phyloP scores from a whole-genome alignment of 1,140 invertebrate genomes.

The Aphelenchoides besseyi region DNA sequence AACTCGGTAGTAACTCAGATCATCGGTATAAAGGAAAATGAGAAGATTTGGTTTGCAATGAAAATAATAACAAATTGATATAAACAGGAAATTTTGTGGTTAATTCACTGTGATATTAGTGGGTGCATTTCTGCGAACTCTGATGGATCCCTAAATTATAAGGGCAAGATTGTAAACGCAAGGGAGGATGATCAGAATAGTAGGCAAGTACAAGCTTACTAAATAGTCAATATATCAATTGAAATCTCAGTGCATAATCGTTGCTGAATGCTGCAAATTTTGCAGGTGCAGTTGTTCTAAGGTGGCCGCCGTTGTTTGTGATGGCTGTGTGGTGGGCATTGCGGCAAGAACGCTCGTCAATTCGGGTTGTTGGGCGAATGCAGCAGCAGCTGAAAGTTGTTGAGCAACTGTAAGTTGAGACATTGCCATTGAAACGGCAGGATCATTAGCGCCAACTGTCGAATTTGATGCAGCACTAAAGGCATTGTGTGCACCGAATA shows the following conservation, averaged over 20 bases:
- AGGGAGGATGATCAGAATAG: too few species aligned
- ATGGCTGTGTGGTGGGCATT: not conserved
- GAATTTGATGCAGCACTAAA: not conserved
- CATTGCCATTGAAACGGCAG: not conserved
- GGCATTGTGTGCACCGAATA: constrained; percentile 2
- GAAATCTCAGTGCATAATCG: constrained; percentile 22
- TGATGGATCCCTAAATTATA: too few species aligned
- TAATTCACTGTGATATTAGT: too few species aligned
- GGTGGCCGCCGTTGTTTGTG: not conserved
- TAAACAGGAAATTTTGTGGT: too few species aligned
- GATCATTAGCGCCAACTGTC: not conserved
- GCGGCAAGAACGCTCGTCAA: not conserved
- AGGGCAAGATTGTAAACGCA: too few species aligned
- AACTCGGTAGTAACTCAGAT: too few species aligned
- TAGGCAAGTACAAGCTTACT: too few species aligned
- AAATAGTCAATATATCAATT: too few species aligned
- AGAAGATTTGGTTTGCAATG: too few species aligned
- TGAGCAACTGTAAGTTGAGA: constrained; percentile 4
- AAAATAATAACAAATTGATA: too few species aligned
- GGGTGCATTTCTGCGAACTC: too few species aligned
- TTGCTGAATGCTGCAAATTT: constrained; percentile 8
- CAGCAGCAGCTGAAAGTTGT: not conserved
- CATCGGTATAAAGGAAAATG: too few species aligned
- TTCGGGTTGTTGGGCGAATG: not conserved
- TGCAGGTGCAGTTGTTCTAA: constrained; percentile 13